phyloP scores from a whole-genome alignment of 2,113 vertebrate genomes.

The Thomomys bottae region DNA sequence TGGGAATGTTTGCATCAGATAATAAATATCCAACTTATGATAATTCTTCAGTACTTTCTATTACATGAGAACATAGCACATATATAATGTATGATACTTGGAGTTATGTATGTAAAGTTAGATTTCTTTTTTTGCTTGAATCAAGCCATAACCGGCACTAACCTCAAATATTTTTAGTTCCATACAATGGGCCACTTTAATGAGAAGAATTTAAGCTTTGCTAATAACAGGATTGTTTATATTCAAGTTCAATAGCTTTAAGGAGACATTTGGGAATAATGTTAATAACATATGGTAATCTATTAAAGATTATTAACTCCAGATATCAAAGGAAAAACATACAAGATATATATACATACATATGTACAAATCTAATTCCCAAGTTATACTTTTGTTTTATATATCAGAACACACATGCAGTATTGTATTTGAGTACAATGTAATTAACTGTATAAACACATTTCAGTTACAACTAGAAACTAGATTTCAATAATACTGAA shows the following conservation, averaged over 20 bases:
- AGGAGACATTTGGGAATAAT: neutral
- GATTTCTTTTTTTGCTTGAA: neutral
- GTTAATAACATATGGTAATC: neutral
- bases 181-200: neutral
- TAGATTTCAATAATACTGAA: neutral
- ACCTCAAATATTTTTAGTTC: neutral
- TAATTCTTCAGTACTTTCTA: neutral
- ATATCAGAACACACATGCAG: neutral
- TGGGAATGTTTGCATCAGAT: neutral
- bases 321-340: neutral
- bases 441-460: neutral
- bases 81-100: no score
- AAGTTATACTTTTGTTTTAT: constrained; percentile 4
- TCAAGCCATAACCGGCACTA: neutral
- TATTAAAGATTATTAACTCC: neutral
- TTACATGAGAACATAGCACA: neutral
- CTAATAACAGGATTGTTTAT: neutral
- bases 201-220: neutral
- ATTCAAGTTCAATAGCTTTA: neutral
- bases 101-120: neutral
- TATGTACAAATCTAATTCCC: neutral
- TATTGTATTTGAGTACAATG: neutral
- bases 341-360: neutral
- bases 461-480: neutral
- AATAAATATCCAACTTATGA: neutral